Conservation (phyloP, 2,888 invertebrate genomes). For the Eudasyphora cyanicolor region DNA sequence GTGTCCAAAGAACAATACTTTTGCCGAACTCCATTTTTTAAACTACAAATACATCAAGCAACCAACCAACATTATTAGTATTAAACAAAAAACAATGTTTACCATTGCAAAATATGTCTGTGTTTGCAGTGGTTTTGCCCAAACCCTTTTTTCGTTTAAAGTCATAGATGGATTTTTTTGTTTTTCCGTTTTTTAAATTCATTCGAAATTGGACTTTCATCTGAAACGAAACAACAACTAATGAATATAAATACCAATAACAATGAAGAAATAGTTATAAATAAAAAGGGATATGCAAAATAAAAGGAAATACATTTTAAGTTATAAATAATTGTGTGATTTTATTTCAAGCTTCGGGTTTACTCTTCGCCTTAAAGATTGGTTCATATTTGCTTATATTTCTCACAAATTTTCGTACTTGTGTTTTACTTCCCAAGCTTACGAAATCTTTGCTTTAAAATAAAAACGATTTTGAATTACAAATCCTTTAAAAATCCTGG, state of each 20-base stretch:
- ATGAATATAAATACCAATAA: neutral
- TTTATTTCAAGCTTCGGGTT: too few species aligned
- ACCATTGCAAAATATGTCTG: neutral
- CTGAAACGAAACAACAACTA: neutral
- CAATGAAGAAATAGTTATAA: neutral
- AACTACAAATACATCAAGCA: neutral
- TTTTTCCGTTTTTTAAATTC: neutral
- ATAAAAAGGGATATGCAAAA: neutral
- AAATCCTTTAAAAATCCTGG: too few species aligned
- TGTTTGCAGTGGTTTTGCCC: neutral
- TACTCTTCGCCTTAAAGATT: too few species aligned
- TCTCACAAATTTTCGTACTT: too few species aligned
- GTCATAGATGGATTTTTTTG: neutral
- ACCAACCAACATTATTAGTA: neutral
- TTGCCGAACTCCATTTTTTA: neutral
- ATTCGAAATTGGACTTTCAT: neutral
- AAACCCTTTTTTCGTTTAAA: neutral
- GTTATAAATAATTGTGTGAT: constrained; percentile 30
- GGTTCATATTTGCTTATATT: too few species aligned
- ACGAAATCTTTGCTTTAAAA: too few species aligned
- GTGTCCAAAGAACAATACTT: neutral
- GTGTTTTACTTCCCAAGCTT: too few species aligned
- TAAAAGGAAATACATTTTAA: constrained; percentile 46
- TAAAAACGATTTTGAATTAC: too few species aligned
- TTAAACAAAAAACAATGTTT: too few species aligned